A percentile compares a stretch with the other conserved stretches of the same genome.
These are phyloP conservation scores for Dolichallabes microphthalmus DNA, from an alignment of 2,113 vertebrate species.

Conservation along the genomic window DNA sequence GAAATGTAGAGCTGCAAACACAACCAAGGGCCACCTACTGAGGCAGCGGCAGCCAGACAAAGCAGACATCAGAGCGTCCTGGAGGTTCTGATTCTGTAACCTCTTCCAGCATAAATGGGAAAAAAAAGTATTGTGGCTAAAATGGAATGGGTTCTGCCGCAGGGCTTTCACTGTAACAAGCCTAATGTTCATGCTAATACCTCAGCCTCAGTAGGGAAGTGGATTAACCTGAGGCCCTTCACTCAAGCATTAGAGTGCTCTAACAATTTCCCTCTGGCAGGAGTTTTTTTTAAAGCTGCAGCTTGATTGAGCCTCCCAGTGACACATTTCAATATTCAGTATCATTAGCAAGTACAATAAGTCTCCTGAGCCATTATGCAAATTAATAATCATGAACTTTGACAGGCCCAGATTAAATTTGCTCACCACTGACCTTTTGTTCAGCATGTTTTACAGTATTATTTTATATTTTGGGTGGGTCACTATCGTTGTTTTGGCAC, in stretches of 20 bases:
- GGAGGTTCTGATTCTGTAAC: neutral
- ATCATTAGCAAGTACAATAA: slow-evolving; percentile 17
- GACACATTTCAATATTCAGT: slow-evolving; percentile 11
- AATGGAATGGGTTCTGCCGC: neutral
- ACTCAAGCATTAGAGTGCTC: neutral
- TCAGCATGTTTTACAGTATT: slow-evolving; percentile 1
- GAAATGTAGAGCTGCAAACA: slow-evolving; percentile 12
- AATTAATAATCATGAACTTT: slow-evolving; percentile 15
- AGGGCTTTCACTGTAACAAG: neutral
- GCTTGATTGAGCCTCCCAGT: neutral
- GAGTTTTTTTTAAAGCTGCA: neutral
- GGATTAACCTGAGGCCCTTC: slow-evolving; percentile 8
- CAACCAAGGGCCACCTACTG: neutral
- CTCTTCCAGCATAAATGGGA: neutral
- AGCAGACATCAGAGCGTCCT: neutral
- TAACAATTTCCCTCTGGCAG: slow-evolving; percentile 3
- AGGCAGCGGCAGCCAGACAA: neutral
- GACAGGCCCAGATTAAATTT: slow-evolving; percentile 23
- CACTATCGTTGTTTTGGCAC: neutral
- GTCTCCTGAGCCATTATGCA: slow-evolving; percentile 16
- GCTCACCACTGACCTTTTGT: slow-evolving; percentile 5
- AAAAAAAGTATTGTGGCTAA: neutral
- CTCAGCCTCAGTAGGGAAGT: slow-evolving; percentile 7
- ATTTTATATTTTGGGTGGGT: slow-evolving; percentile 1
- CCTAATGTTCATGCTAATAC: slow-evolving; percentile 1